Conservation (phyloP, 2,113 vertebrate genomes). For the Dipodomys spectabilis region DNA sequence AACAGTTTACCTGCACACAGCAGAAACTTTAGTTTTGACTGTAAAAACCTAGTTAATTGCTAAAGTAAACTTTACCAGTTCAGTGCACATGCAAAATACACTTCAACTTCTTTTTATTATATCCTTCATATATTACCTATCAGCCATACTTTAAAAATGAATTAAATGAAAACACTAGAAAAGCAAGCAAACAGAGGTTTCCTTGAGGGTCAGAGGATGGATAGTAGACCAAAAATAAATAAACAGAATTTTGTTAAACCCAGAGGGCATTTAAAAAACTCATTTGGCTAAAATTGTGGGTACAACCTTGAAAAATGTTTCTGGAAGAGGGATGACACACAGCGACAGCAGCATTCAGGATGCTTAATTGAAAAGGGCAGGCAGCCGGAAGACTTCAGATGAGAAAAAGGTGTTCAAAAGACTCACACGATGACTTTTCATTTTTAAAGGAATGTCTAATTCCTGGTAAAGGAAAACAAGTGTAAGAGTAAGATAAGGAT, state of each 20-base stretch:
- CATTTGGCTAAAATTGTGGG: neutral
- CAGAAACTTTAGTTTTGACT: neutral
- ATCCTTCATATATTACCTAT: conserved; percentile 43
- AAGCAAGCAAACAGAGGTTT: neutral
- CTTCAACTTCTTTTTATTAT: neutral
- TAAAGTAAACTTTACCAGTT: neutral
- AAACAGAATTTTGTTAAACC: conserved; percentile 6
- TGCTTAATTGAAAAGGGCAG: neutral
- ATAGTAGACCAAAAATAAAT: neutral
- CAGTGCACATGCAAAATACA: conserved; percentile 2
- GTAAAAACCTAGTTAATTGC: neutral
- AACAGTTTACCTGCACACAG: neutral
- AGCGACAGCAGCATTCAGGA: conserved; percentile 19
- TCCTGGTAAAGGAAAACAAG: neutral
- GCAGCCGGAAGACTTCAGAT: conserved; percentile 50
- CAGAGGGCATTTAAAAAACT: neutral
- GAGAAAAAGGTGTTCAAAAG: neutral
- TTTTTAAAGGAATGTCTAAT: neutral
- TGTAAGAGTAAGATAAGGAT: neutral
- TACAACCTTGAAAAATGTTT: neutral
- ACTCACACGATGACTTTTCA: neutral
- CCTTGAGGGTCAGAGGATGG: neutral
- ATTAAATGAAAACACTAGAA: conserved; percentile 7
- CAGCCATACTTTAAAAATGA: neutral
- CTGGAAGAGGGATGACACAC: neutral